These are phyloP conservation scores for Argyra leucocephala DNA, from an alignment of 2,888 invertebrate genomes.

Conservation along the genomic window DNA sequence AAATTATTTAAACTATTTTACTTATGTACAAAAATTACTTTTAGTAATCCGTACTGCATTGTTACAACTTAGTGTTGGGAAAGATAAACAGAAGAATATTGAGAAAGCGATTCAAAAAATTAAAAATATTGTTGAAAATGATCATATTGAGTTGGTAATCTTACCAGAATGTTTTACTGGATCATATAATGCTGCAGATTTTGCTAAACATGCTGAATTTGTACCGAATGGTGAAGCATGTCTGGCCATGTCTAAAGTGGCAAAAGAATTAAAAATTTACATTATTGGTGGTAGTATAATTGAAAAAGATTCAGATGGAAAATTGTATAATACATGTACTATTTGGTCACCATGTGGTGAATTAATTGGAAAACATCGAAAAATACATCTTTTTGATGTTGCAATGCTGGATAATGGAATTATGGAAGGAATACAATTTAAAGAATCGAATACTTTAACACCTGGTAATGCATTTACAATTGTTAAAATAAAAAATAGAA, in stretches of 20 bases:
- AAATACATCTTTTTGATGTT: constrained; percentile 91
- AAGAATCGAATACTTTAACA: constrained; percentile 74
- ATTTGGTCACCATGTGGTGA: constrained; percentile 72
- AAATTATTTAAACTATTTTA: too few species aligned
- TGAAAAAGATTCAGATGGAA: constrained; percentile 55
- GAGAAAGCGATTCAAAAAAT: constrained; percentile 58
- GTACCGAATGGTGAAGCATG: constrained; percentile 74
- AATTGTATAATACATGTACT: constrained; percentile 78
- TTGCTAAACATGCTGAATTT: constrained; percentile 75
- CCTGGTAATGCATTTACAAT: constrained; percentile 67
- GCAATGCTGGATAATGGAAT: constrained; percentile 53
- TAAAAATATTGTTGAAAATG: constrained; percentile 52
- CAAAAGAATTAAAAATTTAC: constrained; percentile 64
- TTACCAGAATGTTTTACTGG: constrained; percentile 90
- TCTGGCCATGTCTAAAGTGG: constrained; percentile 58
- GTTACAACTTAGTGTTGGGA: constrained; percentile 64
- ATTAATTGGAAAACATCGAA: constrained; percentile 70
- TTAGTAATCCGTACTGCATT: constrained; percentile 53
- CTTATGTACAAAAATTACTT: too few species aligned
- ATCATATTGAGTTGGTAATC: constrained; percentile 53
- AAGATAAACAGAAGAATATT: constrained; percentile 63
- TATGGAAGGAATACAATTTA: constrained; percentile 77
- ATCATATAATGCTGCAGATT: constrained; percentile 75
- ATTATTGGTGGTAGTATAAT: constrained; percentile 87
- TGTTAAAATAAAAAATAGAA: constrained; percentile 60